Percentiles rank a stretch among this genome's conserved stretches.
Conservation (phyloP, 2,797 vertebrate species). For the Etheostoma perlongum region DNA sequence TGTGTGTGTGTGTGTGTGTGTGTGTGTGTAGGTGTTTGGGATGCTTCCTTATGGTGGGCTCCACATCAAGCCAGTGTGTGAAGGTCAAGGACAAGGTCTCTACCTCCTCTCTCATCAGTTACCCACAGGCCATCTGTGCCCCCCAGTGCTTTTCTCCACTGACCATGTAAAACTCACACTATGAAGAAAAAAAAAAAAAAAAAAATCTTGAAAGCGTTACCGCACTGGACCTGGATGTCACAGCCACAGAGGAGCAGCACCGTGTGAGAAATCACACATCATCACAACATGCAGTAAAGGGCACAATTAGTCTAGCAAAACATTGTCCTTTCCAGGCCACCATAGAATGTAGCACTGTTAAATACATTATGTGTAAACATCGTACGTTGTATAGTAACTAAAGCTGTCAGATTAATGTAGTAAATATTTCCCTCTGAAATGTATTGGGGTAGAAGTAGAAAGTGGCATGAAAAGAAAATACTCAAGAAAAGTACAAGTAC, state of each 20-base stretch:
- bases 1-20: background rate
- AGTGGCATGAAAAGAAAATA: too few species aligned
- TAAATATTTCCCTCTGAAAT: too few species aligned
- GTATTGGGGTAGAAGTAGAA: too few species aligned
- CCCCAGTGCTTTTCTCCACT: conserved; percentile 32
- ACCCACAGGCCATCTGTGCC: conserved; percentile 75
- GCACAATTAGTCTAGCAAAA: background rate
- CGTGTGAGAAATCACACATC: background rate
- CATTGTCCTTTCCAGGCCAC: background rate
- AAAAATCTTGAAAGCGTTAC: conserved; percentile 37
- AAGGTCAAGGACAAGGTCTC: conserved; percentile 76
- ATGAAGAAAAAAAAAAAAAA: background rate
- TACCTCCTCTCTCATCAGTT: conserved; percentile 50
- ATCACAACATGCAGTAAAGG: background rate
- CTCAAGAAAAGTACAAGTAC: too few species aligned
- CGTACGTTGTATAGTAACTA: too few species aligned
- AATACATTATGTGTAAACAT: background rate
- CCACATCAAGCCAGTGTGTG: conserved; percentile 52
- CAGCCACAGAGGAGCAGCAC: conserved; percentile 3
- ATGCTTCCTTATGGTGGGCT: conserved; percentile 31
- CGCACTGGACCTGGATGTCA: conserved; percentile 24
- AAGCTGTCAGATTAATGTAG: too few species aligned
- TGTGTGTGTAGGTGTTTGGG: background rate
- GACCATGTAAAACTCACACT: conserved; percentile 31
- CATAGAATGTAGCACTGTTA: background rate